These are phyloP conservation scores for Eueremaeus valkanovi DNA, from an alignment of 2,888 invertebrate species.

Conservation along the genomic window DNA sequence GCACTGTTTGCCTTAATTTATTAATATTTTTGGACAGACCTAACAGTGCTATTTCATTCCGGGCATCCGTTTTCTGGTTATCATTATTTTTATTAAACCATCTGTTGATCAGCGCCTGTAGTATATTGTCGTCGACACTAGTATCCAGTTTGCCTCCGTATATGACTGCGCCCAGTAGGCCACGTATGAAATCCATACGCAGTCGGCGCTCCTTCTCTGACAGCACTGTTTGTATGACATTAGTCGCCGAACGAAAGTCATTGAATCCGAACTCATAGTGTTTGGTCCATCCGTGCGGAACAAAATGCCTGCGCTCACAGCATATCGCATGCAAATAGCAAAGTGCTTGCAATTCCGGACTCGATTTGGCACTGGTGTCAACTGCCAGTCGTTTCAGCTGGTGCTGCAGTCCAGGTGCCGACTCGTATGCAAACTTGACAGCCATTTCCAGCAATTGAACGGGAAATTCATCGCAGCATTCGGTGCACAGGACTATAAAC, in stretches of 20 bases:
- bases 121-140: conserved; percentile 64
- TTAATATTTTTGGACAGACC: conserved; percentile 83
- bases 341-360: conserved; percentile 56
- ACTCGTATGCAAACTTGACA: conserved; percentile 41
- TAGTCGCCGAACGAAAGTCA: conserved; percentile 70
- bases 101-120: conserved; percentile 64
- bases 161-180: conserved; percentile 70
- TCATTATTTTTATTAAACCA: conserved; percentile 50
- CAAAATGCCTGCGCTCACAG: conserved; percentile 80
- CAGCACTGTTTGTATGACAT: conserved; percentile 57
- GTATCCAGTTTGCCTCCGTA: conserved; percentile 84
- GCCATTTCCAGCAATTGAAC: conserved; percentile 34
- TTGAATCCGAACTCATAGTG: conserved; percentile 81
- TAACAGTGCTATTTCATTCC: conserved; percentile 52
- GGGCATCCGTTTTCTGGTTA: not conserved
- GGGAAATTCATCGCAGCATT: conserved; percentile 38
- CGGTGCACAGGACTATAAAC: conserved; percentile 38
- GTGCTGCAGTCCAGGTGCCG: conserved; percentile 38
- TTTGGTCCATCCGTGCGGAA: conserved; percentile 88
- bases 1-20: conserved; percentile 51
- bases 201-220: conserved; percentile 43
- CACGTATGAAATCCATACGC: conserved; percentile 71
- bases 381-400: conserved; percentile 32
- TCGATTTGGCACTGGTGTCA: not conserved
- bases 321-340: conserved; percentile 84